Percentiles rank a stretch among this genome's conserved stretches.
Conservation (phyloP, 2,113 vertebrate species). For the Eudyptes chrysolophus region DNA sequence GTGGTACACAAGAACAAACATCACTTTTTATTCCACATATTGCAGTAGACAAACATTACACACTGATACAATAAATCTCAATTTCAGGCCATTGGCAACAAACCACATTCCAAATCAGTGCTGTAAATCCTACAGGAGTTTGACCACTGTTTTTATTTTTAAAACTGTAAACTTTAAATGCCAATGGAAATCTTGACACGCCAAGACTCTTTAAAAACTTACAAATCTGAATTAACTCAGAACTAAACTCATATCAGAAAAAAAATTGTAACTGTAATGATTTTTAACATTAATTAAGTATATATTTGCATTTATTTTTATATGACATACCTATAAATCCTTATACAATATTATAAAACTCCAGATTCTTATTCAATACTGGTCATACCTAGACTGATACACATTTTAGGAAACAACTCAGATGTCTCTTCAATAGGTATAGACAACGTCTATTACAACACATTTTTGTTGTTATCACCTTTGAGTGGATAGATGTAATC, state of each 20-base stretch:
- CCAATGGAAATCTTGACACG: background rate
- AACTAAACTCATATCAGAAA: background rate
- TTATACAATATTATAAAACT: background rate
- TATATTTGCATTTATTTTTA: background rate
- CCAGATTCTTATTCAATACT: background rate
- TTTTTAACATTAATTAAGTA: background rate
- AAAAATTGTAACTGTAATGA: background rate
- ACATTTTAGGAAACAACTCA: background rate
- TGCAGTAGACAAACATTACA: background rate
- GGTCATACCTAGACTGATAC: background rate
- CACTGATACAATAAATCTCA: background rate
- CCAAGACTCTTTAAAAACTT: background rate
- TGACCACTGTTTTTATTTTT: background rate
- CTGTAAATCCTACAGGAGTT: background rate
- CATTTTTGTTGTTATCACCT: background rate
- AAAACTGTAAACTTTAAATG: background rate
- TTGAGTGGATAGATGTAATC: background rate
- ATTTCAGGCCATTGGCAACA: background rate
- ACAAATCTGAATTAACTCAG: background rate
- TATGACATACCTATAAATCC: background rate
- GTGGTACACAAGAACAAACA: background rate
- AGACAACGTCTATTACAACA: background rate
- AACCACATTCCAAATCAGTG: background rate
- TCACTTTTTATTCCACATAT: background rate
- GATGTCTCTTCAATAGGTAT: background rate